A percentile compares a stretch with the other conserved stretches of the same genome.
Conservation (phyloP, 92 coral and sea anemone species). For the Epizoanthus rinbou region DNA sequence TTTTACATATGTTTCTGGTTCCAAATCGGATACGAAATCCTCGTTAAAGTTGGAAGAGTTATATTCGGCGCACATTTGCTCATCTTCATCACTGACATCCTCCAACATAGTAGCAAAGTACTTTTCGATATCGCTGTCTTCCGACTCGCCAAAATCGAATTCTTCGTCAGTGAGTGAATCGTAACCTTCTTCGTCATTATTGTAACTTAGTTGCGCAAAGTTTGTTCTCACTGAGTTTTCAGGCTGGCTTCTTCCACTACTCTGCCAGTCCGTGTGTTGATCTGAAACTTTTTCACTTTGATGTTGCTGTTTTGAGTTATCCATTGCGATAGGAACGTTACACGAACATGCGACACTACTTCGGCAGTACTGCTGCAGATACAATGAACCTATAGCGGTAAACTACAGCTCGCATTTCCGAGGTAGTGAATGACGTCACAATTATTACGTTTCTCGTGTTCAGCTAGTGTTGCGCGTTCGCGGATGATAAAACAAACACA, state of each 20-base stretch:
- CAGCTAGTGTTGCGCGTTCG: too few relatives aligned
- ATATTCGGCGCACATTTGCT: neutral
- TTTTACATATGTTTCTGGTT: neutral
- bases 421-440: too few relatives aligned
- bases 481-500: too few relatives aligned
- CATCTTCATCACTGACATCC: neutral
- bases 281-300: neutral
- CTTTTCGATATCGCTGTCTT: constrained; percentile 33
- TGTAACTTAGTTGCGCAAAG: neutral
- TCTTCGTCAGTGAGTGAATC: constrained; percentile 7
- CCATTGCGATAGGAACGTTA: neutral
- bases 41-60: neutral
- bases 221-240: neutral
- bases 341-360: too few relatives aligned
- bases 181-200: neutral
- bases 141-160: neutral
- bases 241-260: too few relatives aligned
- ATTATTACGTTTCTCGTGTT: too few relatives aligned
- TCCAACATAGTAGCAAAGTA: constrained; percentile 24
- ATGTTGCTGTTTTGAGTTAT: neutral
- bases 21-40: neutral
- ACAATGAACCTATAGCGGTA: too few relatives aligned
- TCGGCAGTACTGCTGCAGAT: too few relatives aligned
- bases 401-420: too few relatives aligned
- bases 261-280: neutral